Evolutionary conservation across 2,113 vertebrate genomes (phyloP).

Genomic region (Bufo gargarizans): DNA sequence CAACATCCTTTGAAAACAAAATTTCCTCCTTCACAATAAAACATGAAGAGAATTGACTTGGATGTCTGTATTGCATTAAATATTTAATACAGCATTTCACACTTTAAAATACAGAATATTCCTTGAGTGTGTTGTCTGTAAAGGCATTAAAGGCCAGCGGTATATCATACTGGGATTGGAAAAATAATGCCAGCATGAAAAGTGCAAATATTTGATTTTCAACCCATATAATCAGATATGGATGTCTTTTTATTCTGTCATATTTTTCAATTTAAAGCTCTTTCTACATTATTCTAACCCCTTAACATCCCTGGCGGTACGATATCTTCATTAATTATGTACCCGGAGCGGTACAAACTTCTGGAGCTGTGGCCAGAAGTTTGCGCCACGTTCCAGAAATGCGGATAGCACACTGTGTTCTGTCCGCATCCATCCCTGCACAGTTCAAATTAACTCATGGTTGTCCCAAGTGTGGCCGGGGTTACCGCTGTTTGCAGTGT

Average conservation of each 20-base stretch:
- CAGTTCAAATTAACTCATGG: too few species aligned
- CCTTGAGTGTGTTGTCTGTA: neutral
- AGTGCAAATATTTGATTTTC: neutral
- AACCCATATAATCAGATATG: neutral
- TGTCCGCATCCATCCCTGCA: too few species aligned
- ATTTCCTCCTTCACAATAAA: neutral
- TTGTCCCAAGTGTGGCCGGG: too few species aligned
- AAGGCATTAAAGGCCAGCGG: conserved; percentile 7
- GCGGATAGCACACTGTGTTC: too few species aligned
- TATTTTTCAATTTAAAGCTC: neutral
- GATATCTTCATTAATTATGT: too few species aligned
- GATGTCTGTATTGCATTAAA: conserved; percentile 9
- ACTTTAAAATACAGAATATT: neutral
- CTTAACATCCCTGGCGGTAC: too few species aligned
- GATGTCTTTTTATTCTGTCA: neutral
- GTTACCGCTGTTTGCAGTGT: too few species aligned
- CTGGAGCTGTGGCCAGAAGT: too few species aligned
- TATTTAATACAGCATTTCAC: conserved; percentile 38
- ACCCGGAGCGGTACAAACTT: too few species aligned
- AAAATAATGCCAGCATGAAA: neutral
- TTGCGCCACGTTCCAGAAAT: too few species aligned
- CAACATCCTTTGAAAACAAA: neutral
- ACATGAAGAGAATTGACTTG: neutral
- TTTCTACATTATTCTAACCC: neutral
- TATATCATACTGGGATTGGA: neutral